phyloP scores from a whole-genome alignment of 1,140 invertebrate genomes.

The Muscidifurax raptorellus region DNA sequence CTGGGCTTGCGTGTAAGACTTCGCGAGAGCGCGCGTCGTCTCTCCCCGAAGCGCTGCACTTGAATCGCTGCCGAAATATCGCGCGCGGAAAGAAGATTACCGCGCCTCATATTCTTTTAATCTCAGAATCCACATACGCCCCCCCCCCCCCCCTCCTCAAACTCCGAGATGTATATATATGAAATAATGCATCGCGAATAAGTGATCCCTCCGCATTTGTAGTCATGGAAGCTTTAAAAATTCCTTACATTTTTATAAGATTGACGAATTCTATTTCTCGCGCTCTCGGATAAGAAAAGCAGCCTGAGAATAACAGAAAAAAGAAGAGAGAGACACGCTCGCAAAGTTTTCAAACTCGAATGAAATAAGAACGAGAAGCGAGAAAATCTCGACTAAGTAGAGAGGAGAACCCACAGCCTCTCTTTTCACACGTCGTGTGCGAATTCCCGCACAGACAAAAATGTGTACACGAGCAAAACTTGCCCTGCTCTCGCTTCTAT shows the following conservation, averaged over 20 bases:
- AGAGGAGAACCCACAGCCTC: neutral
- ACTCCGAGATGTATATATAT: neutral
- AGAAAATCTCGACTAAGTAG: conserved; percentile 33
- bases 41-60: neutral
- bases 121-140: neutral
- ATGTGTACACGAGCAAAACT: neutral
- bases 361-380: conserved; percentile 25
- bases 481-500: neutral
- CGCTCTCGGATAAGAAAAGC: neutral
- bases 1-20: neutral
- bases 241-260: neutral
- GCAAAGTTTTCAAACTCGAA: conserved; percentile 23
- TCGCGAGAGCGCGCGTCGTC: neutral
- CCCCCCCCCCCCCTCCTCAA: neutral
- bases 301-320: neutral
- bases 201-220: no score
- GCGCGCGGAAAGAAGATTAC: neutral
- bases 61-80: neutral
- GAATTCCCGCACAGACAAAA: neutral
- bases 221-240: neutral
- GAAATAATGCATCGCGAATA: neutral
- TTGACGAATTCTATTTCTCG: neutral
- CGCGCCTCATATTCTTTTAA: neutral
- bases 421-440: neutral
- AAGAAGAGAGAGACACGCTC: neutral